Percentiles rank a stretch among this genome's conserved stretches.
These are phyloP conservation scores for Agriopis leucophaearia DNA, from an alignment of 2,888 invertebrate species.

Conservation along the genomic window DNA sequence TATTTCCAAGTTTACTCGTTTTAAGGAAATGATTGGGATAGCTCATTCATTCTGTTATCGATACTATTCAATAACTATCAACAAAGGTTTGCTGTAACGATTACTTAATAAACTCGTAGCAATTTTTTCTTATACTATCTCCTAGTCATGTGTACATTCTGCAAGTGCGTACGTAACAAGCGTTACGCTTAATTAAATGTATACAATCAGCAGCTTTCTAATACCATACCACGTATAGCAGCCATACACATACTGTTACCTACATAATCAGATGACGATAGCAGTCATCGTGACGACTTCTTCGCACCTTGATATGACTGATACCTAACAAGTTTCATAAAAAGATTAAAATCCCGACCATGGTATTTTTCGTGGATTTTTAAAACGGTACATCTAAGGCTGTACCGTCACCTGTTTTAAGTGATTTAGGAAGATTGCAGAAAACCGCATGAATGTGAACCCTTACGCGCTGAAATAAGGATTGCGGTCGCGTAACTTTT, in stretches of 20 bases:
- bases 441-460: too few species aligned
- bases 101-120: not conserved
- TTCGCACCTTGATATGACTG: not conserved
- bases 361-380: too few species aligned
- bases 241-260: conserved; percentile 37
- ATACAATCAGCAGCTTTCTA: conserved; percentile 64
- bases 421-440: too few species aligned
- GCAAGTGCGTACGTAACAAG: conserved; percentile 49
- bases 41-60: too few species aligned
- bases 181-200: conserved; percentile 61
- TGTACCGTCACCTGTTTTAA: too few species aligned
- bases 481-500: too few species aligned
- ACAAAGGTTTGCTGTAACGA: too few species aligned
- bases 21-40: too few species aligned
- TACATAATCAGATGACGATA: not conserved
- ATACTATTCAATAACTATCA: not conserved
- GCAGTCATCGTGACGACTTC: conserved; percentile 4
- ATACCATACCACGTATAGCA: conserved; percentile 50
- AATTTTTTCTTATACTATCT: not conserved
- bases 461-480: too few species aligned
- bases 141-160: conserved; percentile 26
- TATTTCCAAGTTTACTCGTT: too few species aligned
- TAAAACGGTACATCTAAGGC: too few species aligned
- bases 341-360: not conserved
- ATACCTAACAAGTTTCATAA: too few species aligned